Conservation (phyloP, 2,888 invertebrate genomes). For the Omphaloscelis lunosa region DNA sequence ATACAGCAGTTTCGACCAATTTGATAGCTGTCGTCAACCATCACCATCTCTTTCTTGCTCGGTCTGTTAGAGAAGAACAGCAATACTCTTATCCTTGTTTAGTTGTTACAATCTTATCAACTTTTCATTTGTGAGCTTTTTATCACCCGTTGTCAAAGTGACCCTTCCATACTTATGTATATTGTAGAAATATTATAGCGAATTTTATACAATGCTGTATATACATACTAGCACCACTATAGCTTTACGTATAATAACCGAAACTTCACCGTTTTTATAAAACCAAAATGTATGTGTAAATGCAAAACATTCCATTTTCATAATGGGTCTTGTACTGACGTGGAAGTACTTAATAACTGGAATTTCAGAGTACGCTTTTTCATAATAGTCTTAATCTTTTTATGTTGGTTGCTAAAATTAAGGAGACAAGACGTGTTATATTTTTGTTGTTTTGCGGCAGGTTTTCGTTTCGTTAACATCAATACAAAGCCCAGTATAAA, state of each 20-base stretch:
- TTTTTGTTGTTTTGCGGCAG: neutral
- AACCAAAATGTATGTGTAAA: conserved; percentile 73
- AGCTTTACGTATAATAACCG: conserved; percentile 74
- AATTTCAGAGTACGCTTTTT: neutral
- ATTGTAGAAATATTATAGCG: conserved; percentile 56
- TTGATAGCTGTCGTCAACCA: neutral
- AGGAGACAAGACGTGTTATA: no score
- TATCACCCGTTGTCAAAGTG: neutral
- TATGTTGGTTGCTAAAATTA: neutral
- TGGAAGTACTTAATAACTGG: neutral
- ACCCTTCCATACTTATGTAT: conserved; percentile 4
- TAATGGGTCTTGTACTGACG: conserved; percentile 44
- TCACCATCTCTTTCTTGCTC: neutral
- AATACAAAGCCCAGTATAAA: conserved; percentile 45
- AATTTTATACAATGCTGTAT: conserved; percentile 71
- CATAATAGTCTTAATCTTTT: neutral
- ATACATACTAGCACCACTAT: conserved; percentile 79
- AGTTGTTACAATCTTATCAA: neutral
- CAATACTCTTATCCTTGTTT: neutral
- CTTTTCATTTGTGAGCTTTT: neutral
- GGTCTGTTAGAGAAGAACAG: neutral
- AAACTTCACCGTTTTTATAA: conserved; percentile 54
- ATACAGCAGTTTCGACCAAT: neutral
- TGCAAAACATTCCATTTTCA: conserved; percentile 68
- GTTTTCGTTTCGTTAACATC: conserved; percentile 13